Base-by-base conservation (phyloP, 2,113 vertebrate species). In the Machaerirhynchus nigripectus region DNA sequence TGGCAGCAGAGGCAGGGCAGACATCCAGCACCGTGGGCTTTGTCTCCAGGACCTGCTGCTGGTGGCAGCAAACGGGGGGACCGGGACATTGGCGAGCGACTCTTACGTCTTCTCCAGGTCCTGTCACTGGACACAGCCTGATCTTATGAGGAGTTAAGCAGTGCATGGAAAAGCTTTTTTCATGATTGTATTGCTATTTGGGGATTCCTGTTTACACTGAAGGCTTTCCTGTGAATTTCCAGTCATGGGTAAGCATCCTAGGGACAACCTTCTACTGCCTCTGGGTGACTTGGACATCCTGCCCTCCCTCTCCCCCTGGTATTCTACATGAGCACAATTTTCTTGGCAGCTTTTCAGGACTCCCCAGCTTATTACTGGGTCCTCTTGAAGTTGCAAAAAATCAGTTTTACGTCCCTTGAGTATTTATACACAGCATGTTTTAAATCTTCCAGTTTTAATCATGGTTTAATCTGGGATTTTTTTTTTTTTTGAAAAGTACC, bases 51-150 rank as follows among this genome's bases (percentile, higher is more conserved):
- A 1, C 8, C 2, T 3, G 33, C 65, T 52, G 69, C 68, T 57
- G 39, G 23, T 50, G 75, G 53, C 15, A 31, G 21, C 4, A 4
- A 14, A 10, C 1, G 20, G n/a, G 7, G 46, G 52, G 11, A 28
- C 7, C 0, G 0, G 47, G 57, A 26, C 11, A 2, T 2, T 35
- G 61, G 65, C 21, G 17, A 42, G 27, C 0, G 0, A 10, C 50
- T 13, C 42, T 11, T 23, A 4, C 2, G 3, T 27, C 61, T 56
- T 37, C 37, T 28, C 23, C 39, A 15, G 3, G 37, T n/a, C 21
- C n/a, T 2, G 5, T 15, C 61, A 5, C 40, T 77, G 19, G 30
- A 12, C 35, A 1, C 6, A 24, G 30, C 16, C 47, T 64, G 33
- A 13, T 22, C 37, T 28, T 27, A 17, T 0, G 6, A 47, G 50